A percentile compares a stretch with the other conserved stretches of the same genome.
Evolutionary conservation across 64 coral and sea anemone genomes (phyloP).

Genomic region (Catalaphyllia jardinei): DNA sequence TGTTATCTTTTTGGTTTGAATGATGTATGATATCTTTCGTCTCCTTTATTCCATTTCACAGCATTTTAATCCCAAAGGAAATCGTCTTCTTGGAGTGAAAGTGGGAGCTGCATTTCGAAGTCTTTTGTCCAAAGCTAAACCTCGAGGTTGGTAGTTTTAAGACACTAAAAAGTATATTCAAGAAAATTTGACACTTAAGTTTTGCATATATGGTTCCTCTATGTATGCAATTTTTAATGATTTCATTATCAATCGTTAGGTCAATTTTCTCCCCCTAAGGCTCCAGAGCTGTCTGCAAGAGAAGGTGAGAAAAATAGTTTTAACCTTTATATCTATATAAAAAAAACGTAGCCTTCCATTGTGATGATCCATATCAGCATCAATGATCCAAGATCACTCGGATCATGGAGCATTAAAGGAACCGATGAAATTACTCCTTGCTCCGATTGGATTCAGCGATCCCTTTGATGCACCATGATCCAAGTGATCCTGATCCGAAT

Average conservation of each 20-base stretch:
- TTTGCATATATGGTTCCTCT: background rate
- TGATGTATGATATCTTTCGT: background rate
- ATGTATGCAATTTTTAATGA: background rate
- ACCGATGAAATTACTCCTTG: too few species aligned
- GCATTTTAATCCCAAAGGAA: conserved; percentile 80
- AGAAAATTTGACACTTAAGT: background rate
- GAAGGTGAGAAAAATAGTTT: background rate
- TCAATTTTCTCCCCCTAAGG: background rate
- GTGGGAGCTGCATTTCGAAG: conserved; percentile 58
- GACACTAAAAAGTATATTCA: background rate
- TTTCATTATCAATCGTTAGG: background rate
- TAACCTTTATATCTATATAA: background rate
- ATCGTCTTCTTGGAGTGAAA: conserved; percentile 60
- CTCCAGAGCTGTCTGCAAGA: conserved; percentile 31
- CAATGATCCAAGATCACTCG: too few species aligned
- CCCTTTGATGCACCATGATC: too few species aligned
- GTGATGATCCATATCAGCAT: too few species aligned
- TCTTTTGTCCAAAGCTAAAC: conserved; percentile 37
- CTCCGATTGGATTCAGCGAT: too few species aligned
- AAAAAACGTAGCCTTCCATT: too few species aligned
- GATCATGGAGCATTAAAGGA: too few species aligned
- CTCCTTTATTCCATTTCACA: background rate
- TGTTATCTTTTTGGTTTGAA: background rate
- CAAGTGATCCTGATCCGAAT: too few species aligned
- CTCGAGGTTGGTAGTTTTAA: background rate